Percentiles rank a stretch among this genome's conserved stretches.
Evolutionary conservation across 2,888 invertebrate genomes (phyloP).

Genomic region (Caenorhabditis afra): DNA sequence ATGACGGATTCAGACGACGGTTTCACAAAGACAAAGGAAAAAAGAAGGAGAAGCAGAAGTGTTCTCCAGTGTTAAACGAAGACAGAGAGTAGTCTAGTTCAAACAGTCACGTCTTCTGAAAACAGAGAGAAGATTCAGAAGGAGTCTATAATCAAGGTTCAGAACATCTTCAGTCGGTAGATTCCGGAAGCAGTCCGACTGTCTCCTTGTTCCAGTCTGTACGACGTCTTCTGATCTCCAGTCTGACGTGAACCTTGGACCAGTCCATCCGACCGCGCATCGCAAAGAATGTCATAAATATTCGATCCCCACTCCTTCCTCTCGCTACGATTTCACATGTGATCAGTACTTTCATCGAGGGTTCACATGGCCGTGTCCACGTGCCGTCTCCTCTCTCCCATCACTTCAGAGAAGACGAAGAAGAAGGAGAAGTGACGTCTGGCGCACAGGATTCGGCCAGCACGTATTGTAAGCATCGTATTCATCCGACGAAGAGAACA

Average conservation of each 20-base stretch:
- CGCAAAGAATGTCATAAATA: conserved; percentile 36
- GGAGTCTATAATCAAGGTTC: too few relatives aligned
- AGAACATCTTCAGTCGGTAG: too few relatives aligned
- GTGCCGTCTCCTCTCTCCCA: conserved; percentile 36
- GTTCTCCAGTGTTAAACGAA: conserved; percentile 3
- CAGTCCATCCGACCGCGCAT: conserved; percentile 10
- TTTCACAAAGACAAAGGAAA: conserved; percentile 34
- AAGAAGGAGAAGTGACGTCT: conserved; percentile 33
- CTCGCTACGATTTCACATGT: conserved; percentile 24
- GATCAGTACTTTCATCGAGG: conserved; percentile 54
- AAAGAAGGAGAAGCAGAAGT: conserved; percentile 7
- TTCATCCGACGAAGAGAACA: not conserved
- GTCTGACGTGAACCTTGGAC: conserved; percentile 28
- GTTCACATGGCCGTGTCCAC: conserved; percentile 47
- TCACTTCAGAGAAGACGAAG: conserved; percentile 7
- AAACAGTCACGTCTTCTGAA: not conserved
- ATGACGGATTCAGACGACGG: conserved; percentile 44
- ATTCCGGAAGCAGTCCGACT: not conserved
- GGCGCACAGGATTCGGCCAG: conserved; percentile 36
- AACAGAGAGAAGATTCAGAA: not conserved
- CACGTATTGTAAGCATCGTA: conserved; percentile 15
- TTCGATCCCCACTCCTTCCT: not conserved
- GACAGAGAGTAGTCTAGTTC: not conserved
- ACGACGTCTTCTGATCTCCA: conserved; percentile 32
- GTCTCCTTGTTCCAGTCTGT: not conserved